Conservation (phyloP, 2,888 invertebrate species). For the Cheilosia soror region DNA sequence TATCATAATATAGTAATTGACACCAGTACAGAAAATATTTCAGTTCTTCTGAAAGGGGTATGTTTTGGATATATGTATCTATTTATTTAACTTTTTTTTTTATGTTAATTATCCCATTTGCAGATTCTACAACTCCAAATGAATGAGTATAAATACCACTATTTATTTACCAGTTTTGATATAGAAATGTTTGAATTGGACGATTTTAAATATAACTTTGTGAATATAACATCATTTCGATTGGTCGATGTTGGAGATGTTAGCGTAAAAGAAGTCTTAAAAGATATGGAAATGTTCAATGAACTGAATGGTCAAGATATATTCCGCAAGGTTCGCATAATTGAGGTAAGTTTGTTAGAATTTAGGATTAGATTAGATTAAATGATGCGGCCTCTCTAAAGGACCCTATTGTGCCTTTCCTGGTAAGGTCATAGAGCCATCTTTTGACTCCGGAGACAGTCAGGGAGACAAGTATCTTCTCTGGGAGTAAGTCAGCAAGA, state of each 20-base stretch:
- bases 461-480: no score
- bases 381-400: no score
- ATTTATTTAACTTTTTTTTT: background rate
- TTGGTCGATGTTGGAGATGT: conserved; percentile 90
- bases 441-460: no score
- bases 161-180: conserved; percentile 91
- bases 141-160: conserved; percentile 94
- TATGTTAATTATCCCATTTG: conserved; percentile 75
- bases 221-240: conserved; percentile 96
- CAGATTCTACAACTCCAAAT: conserved; percentile 92
- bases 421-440: no score
- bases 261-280: conserved; percentile 87
- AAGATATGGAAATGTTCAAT: conserved; percentile 89
- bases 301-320: conserved; percentile 77
- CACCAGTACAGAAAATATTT: conserved; percentile 89
- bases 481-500: no score
- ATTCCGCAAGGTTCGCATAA: conserved; percentile 59
- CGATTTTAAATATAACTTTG: conserved; percentile 96
- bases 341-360: conserved; percentile 61
- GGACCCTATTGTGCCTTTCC: no score
- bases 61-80: conserved; percentile 79
- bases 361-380: no score
- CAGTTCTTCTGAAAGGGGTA: conserved; percentile 90
- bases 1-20: conserved; percentile 92
- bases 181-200: conserved; percentile 94